Evolutionary conservation across 2,113 vertebrate genomes (phyloP), one percentile per base, ranked within the genome.

Genomic region (Grammomys dolichurus): DNA sequence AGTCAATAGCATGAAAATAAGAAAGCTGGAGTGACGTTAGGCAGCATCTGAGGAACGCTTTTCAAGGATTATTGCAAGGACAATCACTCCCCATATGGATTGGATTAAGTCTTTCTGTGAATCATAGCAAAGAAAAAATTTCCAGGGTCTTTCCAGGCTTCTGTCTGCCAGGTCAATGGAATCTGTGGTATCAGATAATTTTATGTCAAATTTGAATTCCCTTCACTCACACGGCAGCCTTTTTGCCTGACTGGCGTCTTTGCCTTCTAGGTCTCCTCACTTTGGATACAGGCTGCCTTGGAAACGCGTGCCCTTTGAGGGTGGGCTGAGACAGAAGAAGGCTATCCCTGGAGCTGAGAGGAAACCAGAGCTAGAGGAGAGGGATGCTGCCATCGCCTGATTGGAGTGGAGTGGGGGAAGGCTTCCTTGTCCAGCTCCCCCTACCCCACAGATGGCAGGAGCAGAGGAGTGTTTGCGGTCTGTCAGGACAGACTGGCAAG

Each of bases 371-470:
- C 28, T 77, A 22, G 20, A n/a, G n/a, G n/a, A 78, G 26, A 33
- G 56, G 16, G 43, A 10, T 1, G 33, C 69, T 8, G 48, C 36
- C 33, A 72, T 36, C 6, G 7, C 3, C 70, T 73, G 70, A 58
- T 65, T 86, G 73, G 11, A 5, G 40, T 26, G 40, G 9, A 24
- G n/a, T 24, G n/a, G 0, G 2, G 51, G 58, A 43, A 56, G 65
- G 70, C 73, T 43, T 81, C 58, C n/a, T 54, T 12, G 40, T 81
- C 7, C n/a, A 9, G 20, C 51, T 65, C 81, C 12, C 12, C 20
- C 2, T 73, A 24, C 31, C 33, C 31, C 95, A 94, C 97, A 97
- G 95, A 90, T 93, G 97, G 96, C 16, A 51, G 28, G 48, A 14
- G 43, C 6, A 93, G 96, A 81, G 24, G 85, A 46, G 11, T n/a